Base-by-base conservation (phyloP, 2,113 vertebrate genomes). In the Aramus guarauna region DNA sequence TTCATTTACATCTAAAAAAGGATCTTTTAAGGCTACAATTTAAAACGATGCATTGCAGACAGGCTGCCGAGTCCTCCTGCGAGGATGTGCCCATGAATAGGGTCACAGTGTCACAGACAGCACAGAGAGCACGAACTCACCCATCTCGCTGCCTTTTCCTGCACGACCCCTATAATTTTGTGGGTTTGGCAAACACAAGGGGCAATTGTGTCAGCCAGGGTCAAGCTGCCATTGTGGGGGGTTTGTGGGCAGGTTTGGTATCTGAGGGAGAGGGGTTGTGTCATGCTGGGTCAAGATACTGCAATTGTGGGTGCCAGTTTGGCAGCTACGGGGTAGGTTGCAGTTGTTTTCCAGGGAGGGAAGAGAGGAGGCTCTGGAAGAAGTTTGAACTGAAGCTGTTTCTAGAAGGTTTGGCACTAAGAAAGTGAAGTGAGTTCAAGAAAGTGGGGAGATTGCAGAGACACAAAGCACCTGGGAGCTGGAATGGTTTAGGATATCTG, bases 131-230 rank as follows among this genome's bases (percentile, higher is more conserved):
- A 97, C 79, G 18, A 92, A 96, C 90, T 92, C 95, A 64, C 94
- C 92, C 94, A 88, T 92, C 96, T 91, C 92, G 3, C 62, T 15
- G 92, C 92, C 86, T 91, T 85, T 71, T 93, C 96, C 94, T 88
- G 93, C 76, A 58, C 47, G 29, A 96, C 91, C 92, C 87, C 92
- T 97, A 15, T 97, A 97, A 98, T 98, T 97, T 97, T 96, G 97
- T 97, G 97, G 97, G 87, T 97, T 98, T 97, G 97, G 97, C 92
- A 97, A 93, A 93, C 85, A 95, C 59, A 95, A 94, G 95, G 85
- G 90, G 90, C 94, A 94, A 96, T 97, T 97, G 92, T 96, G 93
- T 95, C 87, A 91, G 87, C 72, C 95, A 92, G 95, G 95, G 96
- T 97, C 96, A 96, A 77, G 95, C 86, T 97, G 96, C 95, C 94